phyloP scores from a whole-genome alignment of 1,140 invertebrate species.

The Trichonephila clavata region DNA sequence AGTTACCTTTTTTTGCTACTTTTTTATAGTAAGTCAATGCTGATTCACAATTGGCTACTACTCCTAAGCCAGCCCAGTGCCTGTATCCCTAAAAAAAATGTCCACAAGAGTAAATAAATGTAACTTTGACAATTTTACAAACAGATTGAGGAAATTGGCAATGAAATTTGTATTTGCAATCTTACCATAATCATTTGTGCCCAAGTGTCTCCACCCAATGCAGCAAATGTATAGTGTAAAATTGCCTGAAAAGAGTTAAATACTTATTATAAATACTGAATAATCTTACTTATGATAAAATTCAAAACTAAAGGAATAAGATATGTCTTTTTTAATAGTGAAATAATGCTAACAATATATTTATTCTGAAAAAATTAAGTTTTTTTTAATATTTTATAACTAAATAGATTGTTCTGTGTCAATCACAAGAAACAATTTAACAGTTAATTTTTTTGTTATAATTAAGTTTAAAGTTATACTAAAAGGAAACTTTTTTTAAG shows the following conservation, averaged over 20 bases:
- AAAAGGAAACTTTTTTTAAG: not conserved
- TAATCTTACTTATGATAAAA: too few species aligned
- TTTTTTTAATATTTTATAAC: too few species aligned
- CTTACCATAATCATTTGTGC: constrained; percentile 95
- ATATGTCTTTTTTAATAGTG: too few species aligned
- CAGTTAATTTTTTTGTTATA: too few species aligned
- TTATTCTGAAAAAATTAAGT: too few species aligned
- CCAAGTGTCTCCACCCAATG: constrained; percentile 92
- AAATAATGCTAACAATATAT: too few species aligned
- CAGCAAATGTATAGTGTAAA: constrained; percentile 94
- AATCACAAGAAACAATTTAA: too few species aligned
- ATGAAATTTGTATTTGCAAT: not conserved
- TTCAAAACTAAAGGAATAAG: too few species aligned
- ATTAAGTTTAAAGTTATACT: not conserved
- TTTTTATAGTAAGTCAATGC: constrained; percentile 92
- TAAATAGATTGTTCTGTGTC: too few species aligned
- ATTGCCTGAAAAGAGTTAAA: constrained; percentile 84
- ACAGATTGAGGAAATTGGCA: not conserved
- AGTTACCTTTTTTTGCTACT: constrained; percentile 90
- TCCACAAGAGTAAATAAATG: not conserved
- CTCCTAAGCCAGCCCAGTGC: constrained; percentile 94
- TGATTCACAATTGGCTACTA: constrained; percentile 92
- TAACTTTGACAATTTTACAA: too few species aligned
- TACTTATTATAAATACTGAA: too few species aligned
- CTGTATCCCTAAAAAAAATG: constrained; percentile 82